phyloP scores from a whole-genome alignment of 2,888 invertebrate genomes.

The Calameuta idolon region DNA sequence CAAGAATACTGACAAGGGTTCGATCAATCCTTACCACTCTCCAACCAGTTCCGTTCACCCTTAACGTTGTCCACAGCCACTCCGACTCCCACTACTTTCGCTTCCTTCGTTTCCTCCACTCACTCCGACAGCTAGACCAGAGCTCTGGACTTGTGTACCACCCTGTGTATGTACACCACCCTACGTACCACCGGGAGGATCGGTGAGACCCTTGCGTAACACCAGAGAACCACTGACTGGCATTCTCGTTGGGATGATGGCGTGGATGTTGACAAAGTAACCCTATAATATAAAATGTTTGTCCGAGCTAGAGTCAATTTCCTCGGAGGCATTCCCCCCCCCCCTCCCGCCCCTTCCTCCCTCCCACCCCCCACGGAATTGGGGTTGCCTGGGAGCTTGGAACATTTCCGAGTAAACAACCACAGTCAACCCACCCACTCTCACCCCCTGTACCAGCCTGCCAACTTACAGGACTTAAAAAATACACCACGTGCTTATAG shows the following conservation, averaged over 20 bases:
- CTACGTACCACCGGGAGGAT: no score
- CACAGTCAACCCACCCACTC: neutral
- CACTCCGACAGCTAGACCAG: neutral
- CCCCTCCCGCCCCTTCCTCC: no score
- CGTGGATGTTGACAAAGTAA: conserved; percentile 43
- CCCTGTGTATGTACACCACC: no score
- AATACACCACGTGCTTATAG: neutral
- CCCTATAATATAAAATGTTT: conserved; percentile 46
- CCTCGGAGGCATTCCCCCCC: conserved; percentile 21
- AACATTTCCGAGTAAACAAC: conserved; percentile 34
- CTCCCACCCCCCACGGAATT: neutral
- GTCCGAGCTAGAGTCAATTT: conserved; percentile 40
- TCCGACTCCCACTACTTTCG: neutral
- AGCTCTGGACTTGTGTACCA: no score
- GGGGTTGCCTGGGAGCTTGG: conserved; percentile 23
- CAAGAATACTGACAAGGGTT: neutral
- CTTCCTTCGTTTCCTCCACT: no score
- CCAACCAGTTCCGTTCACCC: neutral
- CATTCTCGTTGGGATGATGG: conserved; percentile 27
- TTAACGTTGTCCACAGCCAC: neutral
- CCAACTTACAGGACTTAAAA: neutral
- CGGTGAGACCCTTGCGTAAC: neutral
- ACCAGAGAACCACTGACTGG: conserved; percentile 30
- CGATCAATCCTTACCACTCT: neutral
- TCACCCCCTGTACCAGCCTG: neutral